Evolutionary conservation across 2,113 vertebrate genomes (phyloP).

Genomic region (Poicephalus meyeri): DNA sequence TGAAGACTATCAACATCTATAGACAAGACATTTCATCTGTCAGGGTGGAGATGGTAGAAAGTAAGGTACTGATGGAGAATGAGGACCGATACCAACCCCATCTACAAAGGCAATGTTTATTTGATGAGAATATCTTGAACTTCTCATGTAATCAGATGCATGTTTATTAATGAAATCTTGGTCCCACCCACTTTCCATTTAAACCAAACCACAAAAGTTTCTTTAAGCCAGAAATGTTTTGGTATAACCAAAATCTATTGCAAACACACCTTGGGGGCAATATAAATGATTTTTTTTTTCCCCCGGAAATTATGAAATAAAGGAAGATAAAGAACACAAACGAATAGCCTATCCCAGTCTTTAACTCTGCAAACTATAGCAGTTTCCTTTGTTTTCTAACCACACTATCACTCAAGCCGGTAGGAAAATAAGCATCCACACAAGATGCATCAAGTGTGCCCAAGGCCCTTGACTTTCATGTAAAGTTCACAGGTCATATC

Average conservation of each 20-base stretch:
- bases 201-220: not conserved
- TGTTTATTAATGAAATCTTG: not conserved
- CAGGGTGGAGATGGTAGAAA: not conserved
- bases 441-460: not conserved
- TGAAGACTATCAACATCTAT: not conserved
- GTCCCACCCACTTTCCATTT: not conserved
- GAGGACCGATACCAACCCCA: not conserved
- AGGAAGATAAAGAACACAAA: not conserved
- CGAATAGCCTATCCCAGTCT: not conserved
- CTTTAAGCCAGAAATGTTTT: not conserved
- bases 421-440: not conserved
- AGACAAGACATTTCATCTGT: not conserved
- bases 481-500: not conserved
- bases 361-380: not conserved
- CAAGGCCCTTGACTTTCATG: not conserved
- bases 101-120: not conserved
- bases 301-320: not conserved
- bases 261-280: not conserved
- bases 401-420: not conserved
- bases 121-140: not conserved
- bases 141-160: not conserved
- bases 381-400: not conserved
- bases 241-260: not conserved
- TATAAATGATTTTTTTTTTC: not conserved
- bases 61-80: not conserved